Evolutionary conservation across 2,888 invertebrate genomes (phyloP), one percentile per base, ranked within the genome.

Genomic region (Sipha maydis): DNA sequence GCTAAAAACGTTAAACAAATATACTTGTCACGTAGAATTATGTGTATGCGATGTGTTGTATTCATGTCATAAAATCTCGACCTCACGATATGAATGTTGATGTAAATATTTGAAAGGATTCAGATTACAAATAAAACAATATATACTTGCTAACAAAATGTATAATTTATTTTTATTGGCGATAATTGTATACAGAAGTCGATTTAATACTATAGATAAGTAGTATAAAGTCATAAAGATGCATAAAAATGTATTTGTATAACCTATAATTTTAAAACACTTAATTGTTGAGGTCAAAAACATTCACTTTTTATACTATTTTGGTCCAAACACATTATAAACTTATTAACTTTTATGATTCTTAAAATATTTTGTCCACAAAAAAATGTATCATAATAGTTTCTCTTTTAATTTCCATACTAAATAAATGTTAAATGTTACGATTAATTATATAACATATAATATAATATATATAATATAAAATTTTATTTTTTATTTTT

Each of bases 221-320:
- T 69, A 69, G 69, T 69, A 28, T 69, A 67, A n/a, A 61, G 61
- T 61, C 61, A 21, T 61, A 61, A 61, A 61, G 61, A 38, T 71
- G 41, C 1, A 31, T 41, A 48, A 34, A 69, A 31, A 28, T n/a
- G 54, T 71, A 73, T 73, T n/a, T 54, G 54, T 54, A 54, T 83
- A 54, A 73, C 71, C 48, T 83, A 25, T 71, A 71, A 71, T 83
- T 71, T 48, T 25, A 83, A 2, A 73, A n/a, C 48, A 31, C 25
- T 48, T 21, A 11, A 14, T 54, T 34, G 14, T 54, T 54, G 54
- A 83, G 54, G 54, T 83, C 83, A n/a, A 83, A 73, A 73, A 73
- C 83, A 73, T 83, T 71, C 71, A 73, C 71, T 73, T 83, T 34
- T 31, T 4, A 28, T 31, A 69, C 48, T 1, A 48, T 54, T 79